Evolutionary conservation across 2,797 vertebrate genomes (phyloP).

Genomic region (Lindbergichthys nudifrons): DNA sequence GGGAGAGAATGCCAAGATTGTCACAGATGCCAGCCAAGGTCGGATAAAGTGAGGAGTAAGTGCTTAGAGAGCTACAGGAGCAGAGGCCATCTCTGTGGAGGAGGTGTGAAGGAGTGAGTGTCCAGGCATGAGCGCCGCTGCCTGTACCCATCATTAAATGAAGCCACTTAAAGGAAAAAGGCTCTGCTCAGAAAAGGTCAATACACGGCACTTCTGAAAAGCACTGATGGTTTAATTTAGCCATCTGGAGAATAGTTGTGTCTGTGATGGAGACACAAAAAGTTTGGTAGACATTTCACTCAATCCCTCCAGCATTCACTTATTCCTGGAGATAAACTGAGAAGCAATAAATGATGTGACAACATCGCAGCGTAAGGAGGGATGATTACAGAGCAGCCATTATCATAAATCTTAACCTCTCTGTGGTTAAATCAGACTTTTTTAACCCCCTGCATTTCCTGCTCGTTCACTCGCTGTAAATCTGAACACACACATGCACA

Average conservation of each 20-base stretch:
- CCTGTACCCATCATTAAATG: conserved; percentile 75
- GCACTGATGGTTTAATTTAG: conserved; percentile 61
- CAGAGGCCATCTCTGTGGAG: conserved; percentile 71
- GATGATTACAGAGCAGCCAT: conserved; percentile 65
- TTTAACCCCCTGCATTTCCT: conserved; percentile 71
- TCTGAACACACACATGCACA: conserved; percentile 27
- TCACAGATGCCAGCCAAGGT: conserved; percentile 75
- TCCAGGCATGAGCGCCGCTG: conserved; percentile 70
- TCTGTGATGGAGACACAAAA: conserved; percentile 44
- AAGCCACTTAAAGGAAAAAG: conserved; percentile 73
- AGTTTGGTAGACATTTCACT: conserved; percentile 46
- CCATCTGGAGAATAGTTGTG: conserved; percentile 46
- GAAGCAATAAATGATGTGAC: conserved; percentile 65
- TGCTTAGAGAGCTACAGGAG: conserved; percentile 71
- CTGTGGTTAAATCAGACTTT: conserved; percentile 72
- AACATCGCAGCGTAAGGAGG: conserved; percentile 58
- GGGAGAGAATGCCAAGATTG: conserved; percentile 59
- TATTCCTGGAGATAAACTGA: conserved; percentile 60
- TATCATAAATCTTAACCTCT: conserved; percentile 73
- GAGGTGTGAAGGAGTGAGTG: conserved; percentile 73
- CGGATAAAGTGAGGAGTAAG: conserved; percentile 78
- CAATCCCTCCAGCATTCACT: conserved; percentile 38
- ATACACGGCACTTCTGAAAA: conserved; percentile 60
- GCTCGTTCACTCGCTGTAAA: conserved; percentile 15
- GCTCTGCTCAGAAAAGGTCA: conserved; percentile 63